Evolutionary conservation across 2,888 invertebrate genomes (phyloP).

Genomic region (Clostera curtula): DNA sequence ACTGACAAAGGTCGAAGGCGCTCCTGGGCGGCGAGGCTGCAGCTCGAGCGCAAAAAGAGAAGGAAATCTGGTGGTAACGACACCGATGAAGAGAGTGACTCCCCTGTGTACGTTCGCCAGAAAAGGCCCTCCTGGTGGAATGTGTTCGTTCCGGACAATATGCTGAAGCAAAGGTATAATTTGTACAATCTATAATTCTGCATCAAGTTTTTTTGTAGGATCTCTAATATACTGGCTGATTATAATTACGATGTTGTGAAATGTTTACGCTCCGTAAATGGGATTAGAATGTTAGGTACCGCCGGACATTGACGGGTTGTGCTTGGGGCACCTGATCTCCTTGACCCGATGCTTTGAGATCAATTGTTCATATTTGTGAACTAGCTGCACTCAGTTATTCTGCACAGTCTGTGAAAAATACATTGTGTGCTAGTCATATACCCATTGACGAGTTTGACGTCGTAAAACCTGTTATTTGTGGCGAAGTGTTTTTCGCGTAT

Average conservation of each 20-base stretch:
- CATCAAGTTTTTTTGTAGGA: slow-evolving; percentile 8
- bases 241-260: slow-evolving; percentile 33
- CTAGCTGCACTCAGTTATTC: slow-evolving; percentile 35
- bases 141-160: slow-evolving; percentile 86
- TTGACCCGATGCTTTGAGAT: slow-evolving; percentile 50
- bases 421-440: not conserved
- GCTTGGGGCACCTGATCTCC: slow-evolving; percentile 49
- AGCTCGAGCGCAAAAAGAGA: slow-evolving; percentile 70
- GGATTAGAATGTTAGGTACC: slow-evolving; percentile 46
- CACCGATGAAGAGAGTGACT: slow-evolving; percentile 58
- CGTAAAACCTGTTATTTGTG: not conserved
- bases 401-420: slow-evolving; percentile 3
- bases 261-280: slow-evolving; percentile 30
- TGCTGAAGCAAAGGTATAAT: slow-evolving; percentile 81
- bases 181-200: no score
- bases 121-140: slow-evolving; percentile 93
- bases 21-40: slow-evolving; percentile 75
- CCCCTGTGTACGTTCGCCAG: slow-evolving; percentile 72
- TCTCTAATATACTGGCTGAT: slow-evolving; percentile 13
- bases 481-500: not conserved
- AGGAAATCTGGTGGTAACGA: slow-evolving; percentile 70
- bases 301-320: slow-evolving; percentile 19
- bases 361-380: slow-evolving; percentile 46
- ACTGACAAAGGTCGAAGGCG: slow-evolving; percentile 76
- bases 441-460: not conserved